Percentiles rank a stretch among this genome's conserved stretches.
Conservation (phyloP, 2,113 vertebrate species). For the Plecotus auritus region DNA sequence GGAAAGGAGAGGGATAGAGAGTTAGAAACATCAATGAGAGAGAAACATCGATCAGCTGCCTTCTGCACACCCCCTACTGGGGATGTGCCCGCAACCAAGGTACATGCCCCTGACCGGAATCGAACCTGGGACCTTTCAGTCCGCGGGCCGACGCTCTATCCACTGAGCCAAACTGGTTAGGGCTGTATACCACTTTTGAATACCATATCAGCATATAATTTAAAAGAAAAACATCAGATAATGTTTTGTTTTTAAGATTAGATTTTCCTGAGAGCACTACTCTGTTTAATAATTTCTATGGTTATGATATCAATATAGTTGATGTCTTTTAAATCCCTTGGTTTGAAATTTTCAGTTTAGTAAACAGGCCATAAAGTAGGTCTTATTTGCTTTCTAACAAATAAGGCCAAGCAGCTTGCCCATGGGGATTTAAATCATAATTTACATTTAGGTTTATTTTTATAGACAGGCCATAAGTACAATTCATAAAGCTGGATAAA, state of each 20-base stretch:
- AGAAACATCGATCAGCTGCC: too few relatives aligned
- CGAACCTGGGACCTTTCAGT: too few relatives aligned
- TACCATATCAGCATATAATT: background rate
- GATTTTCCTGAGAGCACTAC: background rate
- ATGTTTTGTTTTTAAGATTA: background rate
- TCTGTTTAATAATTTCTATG: constrained; percentile 3
- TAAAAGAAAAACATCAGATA: background rate
- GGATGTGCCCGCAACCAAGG: too few relatives aligned
- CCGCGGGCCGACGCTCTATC: too few relatives aligned
- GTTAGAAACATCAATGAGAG: too few relatives aligned
- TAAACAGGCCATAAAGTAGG: constrained; percentile 59
- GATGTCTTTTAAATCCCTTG: constrained; percentile 11
- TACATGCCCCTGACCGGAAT: too few relatives aligned
- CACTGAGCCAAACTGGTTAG: too few relatives aligned
- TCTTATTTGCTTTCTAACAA: constrained; percentile 67
- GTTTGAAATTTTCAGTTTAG: background rate
- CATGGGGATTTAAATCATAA: constrained; percentile 55
- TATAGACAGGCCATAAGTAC: constrained; percentile 63
- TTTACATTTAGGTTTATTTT: constrained; percentile 67
- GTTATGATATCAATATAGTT: background rate
- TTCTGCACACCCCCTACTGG: too few relatives aligned
- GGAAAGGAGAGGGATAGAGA: too few relatives aligned
- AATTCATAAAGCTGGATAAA: constrained; percentile 68
- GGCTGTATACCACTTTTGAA: background rate
- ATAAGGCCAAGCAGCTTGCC: constrained; percentile 36